Conservation (phyloP, 2,888 invertebrate genomes). For the Nomada hirtipes region DNA sequence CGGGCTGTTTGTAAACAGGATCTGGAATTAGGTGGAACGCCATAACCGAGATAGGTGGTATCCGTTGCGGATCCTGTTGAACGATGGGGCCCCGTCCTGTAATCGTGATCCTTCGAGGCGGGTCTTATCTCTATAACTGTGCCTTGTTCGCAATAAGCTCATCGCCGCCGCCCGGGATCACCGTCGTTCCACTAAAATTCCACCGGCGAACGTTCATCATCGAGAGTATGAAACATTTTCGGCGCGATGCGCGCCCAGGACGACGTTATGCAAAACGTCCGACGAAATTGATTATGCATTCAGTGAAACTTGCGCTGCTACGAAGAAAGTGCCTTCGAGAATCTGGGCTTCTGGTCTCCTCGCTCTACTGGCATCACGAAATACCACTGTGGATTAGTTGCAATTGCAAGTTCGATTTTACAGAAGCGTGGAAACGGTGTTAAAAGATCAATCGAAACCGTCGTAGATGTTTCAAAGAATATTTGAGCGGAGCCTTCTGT, state of each 20-base stretch:
- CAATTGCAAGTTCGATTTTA: neutral
- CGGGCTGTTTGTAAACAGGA: conserved; percentile 65
- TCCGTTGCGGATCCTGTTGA: conserved; percentile 69
- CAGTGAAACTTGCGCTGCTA: conserved; percentile 41
- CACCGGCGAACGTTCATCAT: neutral
- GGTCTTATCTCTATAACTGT: conserved; percentile 70
- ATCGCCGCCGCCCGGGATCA: conserved; percentile 26
- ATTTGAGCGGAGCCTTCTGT: too few relatives aligned
- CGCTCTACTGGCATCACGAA: neutral
- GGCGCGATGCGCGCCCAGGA: neutral
- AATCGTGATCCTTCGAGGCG: conserved; percentile 70
- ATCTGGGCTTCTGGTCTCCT: conserved; percentile 26
- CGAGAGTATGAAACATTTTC: neutral
- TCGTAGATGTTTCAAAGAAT: too few relatives aligned
- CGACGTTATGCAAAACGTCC: conserved; percentile 32
- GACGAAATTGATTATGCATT: conserved; percentile 48
- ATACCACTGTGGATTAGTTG: neutral
- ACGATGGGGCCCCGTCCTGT: conserved; percentile 63
- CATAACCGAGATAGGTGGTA: conserved; percentile 63
- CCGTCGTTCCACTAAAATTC: conserved; percentile 52
- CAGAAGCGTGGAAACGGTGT: neutral
- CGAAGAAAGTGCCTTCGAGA: conserved; percentile 34
- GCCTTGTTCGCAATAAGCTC: conserved; percentile 46
- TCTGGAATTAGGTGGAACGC: conserved; percentile 66
- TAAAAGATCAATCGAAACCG: too few relatives aligned